Conservation (phyloP, 2,113 vertebrate genomes). For the Nesogale talazaci region DNA sequence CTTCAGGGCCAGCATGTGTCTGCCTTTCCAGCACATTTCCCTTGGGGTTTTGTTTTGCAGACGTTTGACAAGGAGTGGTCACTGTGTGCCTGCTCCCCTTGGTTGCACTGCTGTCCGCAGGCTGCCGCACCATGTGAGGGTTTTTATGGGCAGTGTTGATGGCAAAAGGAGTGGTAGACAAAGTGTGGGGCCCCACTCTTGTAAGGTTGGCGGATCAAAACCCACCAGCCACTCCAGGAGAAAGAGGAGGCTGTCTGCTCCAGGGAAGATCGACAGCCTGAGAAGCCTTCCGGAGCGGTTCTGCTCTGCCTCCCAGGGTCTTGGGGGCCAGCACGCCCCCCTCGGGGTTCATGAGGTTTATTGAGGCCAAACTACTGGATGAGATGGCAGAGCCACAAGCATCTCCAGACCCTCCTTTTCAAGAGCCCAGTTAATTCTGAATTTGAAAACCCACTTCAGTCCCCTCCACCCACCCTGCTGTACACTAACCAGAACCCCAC, state of each 20-base stretch:
- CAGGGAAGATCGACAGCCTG: too few species aligned
- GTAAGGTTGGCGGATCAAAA: too few species aligned
- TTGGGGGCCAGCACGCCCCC: too few species aligned
- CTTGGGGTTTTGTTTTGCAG: slow-evolving; percentile 64
- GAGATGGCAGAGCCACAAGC: slow-evolving; percentile 50
- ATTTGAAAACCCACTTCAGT: slow-evolving; percentile 52
- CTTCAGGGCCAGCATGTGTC: slow-evolving; percentile 57
- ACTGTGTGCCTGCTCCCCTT: slow-evolving; percentile 1
- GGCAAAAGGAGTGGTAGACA: too few species aligned
- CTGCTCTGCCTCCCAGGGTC: too few species aligned
- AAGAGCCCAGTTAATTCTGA: slow-evolving; percentile 58
- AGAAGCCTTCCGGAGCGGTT: too few species aligned
- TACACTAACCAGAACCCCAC: slow-evolving; percentile 22
- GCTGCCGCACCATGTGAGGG: slow-evolving; percentile 74
- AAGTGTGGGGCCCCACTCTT: too few species aligned
- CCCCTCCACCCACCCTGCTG: slow-evolving; percentile 64
- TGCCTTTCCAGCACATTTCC: background rate
- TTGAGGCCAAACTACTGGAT: slow-evolving; percentile 64
- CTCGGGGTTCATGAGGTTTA: too few species aligned
- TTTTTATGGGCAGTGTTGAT: slow-evolving; percentile 79
- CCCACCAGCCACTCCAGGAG: too few species aligned
- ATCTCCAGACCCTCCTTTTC: slow-evolving; percentile 38
- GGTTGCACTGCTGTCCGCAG: background rate
- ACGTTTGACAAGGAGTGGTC: background rate
- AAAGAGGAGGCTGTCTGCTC: too few species aligned